phyloP scores from a whole-genome alignment of 2,888 invertebrate species.

The Gryllus longicercus region DNA sequence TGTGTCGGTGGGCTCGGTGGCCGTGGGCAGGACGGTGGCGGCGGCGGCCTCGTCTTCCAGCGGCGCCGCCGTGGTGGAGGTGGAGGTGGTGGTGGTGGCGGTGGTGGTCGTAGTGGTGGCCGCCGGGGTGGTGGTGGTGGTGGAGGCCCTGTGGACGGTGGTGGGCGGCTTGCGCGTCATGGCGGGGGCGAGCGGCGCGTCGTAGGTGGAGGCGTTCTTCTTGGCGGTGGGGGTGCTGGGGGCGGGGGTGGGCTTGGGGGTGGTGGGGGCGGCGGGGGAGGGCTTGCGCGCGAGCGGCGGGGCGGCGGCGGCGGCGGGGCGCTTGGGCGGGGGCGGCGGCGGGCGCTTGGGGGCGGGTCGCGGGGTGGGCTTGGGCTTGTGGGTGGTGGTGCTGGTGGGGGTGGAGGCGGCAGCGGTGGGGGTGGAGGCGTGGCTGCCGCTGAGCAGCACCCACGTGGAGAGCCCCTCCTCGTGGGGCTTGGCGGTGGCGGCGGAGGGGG shows the following conservation, averaged over 20 bases:
- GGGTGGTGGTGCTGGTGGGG: conserved; percentile 23
- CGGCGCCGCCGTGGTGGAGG: background rate
- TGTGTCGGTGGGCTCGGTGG: conserved; percentile 39
- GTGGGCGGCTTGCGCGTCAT: background rate
- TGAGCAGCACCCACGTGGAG: conserved; percentile 73
- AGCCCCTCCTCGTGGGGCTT: conserved; percentile 50
- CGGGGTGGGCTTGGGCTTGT: conserved; percentile 41
- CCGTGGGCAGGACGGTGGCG: background rate
- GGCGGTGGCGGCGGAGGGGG: background rate
- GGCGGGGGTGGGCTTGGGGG: conserved; percentile 45
- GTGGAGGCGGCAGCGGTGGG: conserved; percentile 24
- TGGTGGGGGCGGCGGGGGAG: conserved; percentile 31
- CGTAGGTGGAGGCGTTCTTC: background rate
- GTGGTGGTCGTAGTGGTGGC: background rate
- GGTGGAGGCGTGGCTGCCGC: conserved; percentile 46
- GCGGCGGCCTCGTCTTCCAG: background rate
- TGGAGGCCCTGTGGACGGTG: background rate
- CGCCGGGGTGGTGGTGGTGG: background rate
- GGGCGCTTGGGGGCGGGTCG: conserved; percentile 41
- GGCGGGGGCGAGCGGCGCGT: background rate
- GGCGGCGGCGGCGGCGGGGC: conserved; percentile 24
- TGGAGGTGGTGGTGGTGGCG: background rate
- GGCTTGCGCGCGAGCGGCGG: conserved; percentile 29
- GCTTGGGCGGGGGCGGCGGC: conserved; percentile 23
- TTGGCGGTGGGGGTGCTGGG: conserved; percentile 37